phyloP scores from a whole-genome alignment of 2,113 vertebrate genomes.

The Sisor rabdophorus region DNA sequence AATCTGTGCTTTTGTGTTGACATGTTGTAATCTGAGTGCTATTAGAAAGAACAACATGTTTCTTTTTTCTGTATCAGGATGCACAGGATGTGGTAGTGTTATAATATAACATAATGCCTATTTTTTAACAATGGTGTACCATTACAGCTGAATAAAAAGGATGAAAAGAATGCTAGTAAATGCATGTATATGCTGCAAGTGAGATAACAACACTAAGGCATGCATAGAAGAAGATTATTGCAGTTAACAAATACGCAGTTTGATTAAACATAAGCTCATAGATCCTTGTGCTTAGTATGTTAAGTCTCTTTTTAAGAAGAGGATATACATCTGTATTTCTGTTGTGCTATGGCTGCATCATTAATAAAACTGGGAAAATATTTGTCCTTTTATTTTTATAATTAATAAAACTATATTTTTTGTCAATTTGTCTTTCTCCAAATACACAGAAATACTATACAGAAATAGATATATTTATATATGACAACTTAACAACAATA shows the following conservation, averaged over 20 bases:
- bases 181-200: constrained; percentile 33
- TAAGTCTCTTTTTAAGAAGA: constrained; percentile 11
- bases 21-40: constrained; percentile 40
- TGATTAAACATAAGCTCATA: constrained; percentile 21
- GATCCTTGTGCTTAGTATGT: not conserved
- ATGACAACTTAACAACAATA: no score
- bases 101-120: constrained; percentile 46
- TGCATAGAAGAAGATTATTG: not conserved
- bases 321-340: not conserved
- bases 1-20: constrained; percentile 32
- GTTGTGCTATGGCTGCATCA: constrained; percentile 58
- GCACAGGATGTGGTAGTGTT: constrained; percentile 29
- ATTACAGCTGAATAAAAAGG: constrained; percentile 41
- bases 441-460: no score
- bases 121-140: constrained; percentile 33
- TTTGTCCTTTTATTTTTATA: no score
- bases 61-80: constrained; percentile 27
- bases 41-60: constrained; percentile 23
- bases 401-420: no score
- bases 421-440: no score
- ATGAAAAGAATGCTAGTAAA: constrained; percentile 31
- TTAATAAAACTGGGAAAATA: constrained; percentile 36
- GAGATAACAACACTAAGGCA: constrained; percentile 44
- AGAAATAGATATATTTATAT: no score
- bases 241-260: constrained; percentile 13